These are phyloP conservation scores for Lontra canadensis DNA, from an alignment of 2,113 vertebrate species.

Conservation along the genomic window DNA sequence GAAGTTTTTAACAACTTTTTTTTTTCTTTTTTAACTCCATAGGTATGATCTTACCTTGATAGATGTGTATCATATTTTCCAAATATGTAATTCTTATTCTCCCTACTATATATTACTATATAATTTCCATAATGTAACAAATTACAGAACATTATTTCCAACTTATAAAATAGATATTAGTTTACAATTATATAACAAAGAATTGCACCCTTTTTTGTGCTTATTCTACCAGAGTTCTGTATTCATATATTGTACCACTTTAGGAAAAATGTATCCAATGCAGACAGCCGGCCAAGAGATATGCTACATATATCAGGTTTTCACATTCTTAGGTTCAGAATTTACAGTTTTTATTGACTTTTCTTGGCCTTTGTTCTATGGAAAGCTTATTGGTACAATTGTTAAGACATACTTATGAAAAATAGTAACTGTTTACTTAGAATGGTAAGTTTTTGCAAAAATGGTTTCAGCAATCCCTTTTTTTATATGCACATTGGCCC, in stretches of 20 bases:
- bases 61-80: neutral
- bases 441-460: too few relatives aligned
- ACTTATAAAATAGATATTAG: neutral
- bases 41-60: neutral
- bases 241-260: neutral
- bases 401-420: neutral
- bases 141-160: neutral
- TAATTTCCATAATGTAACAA: neutral
- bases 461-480: too few relatives aligned
- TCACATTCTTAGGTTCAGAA: neutral
- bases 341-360: neutral
- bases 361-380: neutral
- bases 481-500: too few relatives aligned
- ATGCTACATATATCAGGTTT: too few relatives aligned
- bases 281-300: neutral
- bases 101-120: too few relatives aligned
- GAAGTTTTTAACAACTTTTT: neutral
- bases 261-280: neutral
- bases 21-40: neutral
- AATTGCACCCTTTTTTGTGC: neutral
- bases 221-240: neutral
- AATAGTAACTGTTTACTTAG: too few relatives aligned
- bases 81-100: neutral
- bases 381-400: neutral
- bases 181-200: neutral